phyloP scores from a whole-genome alignment of 2,113 vertebrate genomes.

The Otus sunia region DNA sequence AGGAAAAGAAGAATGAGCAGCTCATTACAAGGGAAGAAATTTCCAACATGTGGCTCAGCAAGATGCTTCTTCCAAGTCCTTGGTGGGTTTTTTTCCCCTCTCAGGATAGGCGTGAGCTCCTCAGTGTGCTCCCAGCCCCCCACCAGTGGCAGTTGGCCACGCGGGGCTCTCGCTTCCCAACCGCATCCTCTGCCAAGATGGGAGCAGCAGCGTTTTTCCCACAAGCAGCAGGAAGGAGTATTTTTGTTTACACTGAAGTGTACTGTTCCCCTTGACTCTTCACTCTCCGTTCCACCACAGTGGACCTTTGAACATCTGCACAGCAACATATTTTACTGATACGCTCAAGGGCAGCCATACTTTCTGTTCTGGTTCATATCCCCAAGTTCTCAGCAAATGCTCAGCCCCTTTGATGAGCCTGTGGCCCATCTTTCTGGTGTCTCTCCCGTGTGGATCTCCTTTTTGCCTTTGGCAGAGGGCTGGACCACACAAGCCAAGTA shows the following conservation, averaged over 20 bases:
- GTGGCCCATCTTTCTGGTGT: rapidly evolving
- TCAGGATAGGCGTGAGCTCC: neutral
- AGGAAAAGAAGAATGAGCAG: neutral
- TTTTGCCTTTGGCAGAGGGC: neutral
- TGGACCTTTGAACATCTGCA: rapidly evolving
- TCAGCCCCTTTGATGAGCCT: rapidly evolving
- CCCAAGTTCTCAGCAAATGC: neutral
- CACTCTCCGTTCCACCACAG: neutral
- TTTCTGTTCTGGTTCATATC: rapidly evolving
- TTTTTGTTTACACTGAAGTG: neutral
- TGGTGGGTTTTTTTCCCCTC: neutral
- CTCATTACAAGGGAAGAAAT: neutral
- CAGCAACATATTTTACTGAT: rapidly evolving
- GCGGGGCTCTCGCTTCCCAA: neutral
- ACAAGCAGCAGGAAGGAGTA: neutral
- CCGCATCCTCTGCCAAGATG: rapidly evolving
- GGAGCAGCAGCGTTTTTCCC: neutral
- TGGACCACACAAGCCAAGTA: neutral
- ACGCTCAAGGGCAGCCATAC: neutral
- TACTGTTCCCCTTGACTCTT: neutral
- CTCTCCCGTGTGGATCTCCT: rapidly evolving
- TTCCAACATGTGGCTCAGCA: neutral
- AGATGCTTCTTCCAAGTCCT: neutral
- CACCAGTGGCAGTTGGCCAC: neutral
- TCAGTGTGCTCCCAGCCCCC: neutral